Conservation (phyloP, 1,140 invertebrate genomes). For the Drosophila sechellia region DNA sequence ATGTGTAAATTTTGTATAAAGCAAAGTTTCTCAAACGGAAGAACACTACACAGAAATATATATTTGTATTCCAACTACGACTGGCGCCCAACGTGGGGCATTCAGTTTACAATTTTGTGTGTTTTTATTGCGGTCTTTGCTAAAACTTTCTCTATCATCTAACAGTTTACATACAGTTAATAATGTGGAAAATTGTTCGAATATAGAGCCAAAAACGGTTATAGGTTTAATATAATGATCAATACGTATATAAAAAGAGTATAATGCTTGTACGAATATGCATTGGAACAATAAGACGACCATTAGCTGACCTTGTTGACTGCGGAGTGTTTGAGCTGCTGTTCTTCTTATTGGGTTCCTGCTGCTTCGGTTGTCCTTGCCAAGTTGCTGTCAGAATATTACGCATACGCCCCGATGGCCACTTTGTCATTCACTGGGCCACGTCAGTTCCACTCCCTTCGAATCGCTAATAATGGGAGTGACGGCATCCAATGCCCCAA, state of each 20-base stretch:
- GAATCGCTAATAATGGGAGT: conserved; percentile 48
- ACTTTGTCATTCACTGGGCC: conserved; percentile 54
- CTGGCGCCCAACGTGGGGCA: conserved; percentile 36
- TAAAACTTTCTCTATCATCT: conserved; percentile 54
- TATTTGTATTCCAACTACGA: conserved; percentile 48
- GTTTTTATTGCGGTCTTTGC: conserved; percentile 42
- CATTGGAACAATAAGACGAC: conserved; percentile 73
- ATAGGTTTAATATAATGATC: conserved; percentile 48
- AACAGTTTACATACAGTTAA: conserved; percentile 61
- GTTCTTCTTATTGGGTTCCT: conserved; percentile 10
- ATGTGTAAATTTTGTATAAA: conserved; percentile 17
- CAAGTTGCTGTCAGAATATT: conserved; percentile 61
- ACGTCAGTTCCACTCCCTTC: conserved; percentile 38
- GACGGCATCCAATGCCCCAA: conserved; percentile 33
- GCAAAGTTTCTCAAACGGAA: conserved; percentile 38
- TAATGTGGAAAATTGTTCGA: conserved; percentile 54
- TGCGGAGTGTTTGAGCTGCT: conserved; percentile 15
- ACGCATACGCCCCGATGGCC: conserved; percentile 65
- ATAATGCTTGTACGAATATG: conserved; percentile 64
- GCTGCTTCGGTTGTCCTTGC: conserved; percentile 30
- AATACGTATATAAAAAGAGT: conserved; percentile 49
- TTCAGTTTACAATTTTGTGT: conserved; percentile 60
- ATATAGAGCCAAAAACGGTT: conserved; percentile 50
- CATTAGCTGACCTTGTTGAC: conserved; percentile 78
- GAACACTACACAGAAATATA: conserved; percentile 60